Conservation (phyloP, 1,140 invertebrate species). For the Pachypsylla venusta region DNA sequence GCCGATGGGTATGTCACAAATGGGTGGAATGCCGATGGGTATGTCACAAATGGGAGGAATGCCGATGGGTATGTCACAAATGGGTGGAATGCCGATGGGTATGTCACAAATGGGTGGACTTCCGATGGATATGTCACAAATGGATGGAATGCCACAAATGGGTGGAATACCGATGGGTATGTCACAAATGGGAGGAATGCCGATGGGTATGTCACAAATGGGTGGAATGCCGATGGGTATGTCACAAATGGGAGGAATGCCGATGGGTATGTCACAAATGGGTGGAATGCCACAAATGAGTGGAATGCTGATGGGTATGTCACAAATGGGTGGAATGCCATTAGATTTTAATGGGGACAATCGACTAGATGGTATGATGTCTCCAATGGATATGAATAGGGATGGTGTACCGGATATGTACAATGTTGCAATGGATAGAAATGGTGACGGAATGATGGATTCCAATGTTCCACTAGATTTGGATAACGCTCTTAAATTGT, state of each 20-base stretch:
- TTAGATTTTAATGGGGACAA: neutral
- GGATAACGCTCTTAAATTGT: neutral
- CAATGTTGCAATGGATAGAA: neutral
- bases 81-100: neutral
- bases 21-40: slow-evolving; percentile 4
- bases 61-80: neutral
- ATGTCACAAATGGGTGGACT: neutral
- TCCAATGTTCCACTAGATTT: neutral
- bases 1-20: too few relatives aligned
- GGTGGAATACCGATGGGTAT: neutral
- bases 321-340: neutral
- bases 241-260: neutral
- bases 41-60: too few relatives aligned
- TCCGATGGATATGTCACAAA: too few relatives aligned
- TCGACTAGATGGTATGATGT: neutral
- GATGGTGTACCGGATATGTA: neutral
- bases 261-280: neutral
- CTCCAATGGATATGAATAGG: neutral
- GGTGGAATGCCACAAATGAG: neutral
- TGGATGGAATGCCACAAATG: neutral
- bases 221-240: neutral
- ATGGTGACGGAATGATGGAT: neutral
- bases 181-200: neutral
- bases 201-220: neutral
- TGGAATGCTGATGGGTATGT: neutral